Conservation (phyloP, 2,113 vertebrate genomes). For the Pontoporia blainvillei region DNA sequence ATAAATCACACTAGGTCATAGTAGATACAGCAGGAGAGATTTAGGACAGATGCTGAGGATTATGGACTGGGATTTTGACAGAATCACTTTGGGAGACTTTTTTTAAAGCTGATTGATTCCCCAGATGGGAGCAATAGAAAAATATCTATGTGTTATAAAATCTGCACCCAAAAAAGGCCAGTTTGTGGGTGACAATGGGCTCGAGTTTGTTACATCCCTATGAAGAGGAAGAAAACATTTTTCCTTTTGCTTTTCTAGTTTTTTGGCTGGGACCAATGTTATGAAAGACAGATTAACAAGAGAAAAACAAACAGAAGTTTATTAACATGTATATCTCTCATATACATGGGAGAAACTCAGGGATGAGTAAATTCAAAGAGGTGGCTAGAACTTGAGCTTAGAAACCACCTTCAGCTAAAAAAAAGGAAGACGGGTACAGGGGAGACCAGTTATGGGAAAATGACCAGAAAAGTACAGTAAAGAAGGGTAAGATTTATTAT, state of each 20-base stretch:
- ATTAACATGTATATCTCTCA: not conserved
- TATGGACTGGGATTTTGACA: not conserved
- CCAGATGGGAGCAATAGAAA: not conserved
- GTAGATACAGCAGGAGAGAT: not conserved
- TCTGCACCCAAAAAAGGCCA: not conserved
- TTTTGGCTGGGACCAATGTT: not conserved
- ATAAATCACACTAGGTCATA: not conserved
- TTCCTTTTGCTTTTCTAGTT: not conserved
- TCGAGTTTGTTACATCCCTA: not conserved
- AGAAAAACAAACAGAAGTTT: not conserved
- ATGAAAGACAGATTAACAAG: not conserved
- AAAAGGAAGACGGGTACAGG: not conserved
- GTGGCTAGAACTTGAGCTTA: not conserved
- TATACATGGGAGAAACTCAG: not conserved
- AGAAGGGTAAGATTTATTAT: not conserved
- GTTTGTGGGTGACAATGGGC: not conserved
- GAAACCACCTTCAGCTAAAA: not conserved
- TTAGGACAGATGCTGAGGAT: not conserved
- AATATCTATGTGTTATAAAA: not conserved
- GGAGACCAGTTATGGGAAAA: not conserved
- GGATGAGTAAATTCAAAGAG: not conserved
- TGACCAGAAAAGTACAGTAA: not conserved
- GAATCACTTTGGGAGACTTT: not conserved
- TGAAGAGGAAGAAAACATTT: not conserved
- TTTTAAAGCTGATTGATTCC: not conserved